Conservation (phyloP, 1,140 invertebrate species). For the Pogonognathellus flavescens region DNA sequence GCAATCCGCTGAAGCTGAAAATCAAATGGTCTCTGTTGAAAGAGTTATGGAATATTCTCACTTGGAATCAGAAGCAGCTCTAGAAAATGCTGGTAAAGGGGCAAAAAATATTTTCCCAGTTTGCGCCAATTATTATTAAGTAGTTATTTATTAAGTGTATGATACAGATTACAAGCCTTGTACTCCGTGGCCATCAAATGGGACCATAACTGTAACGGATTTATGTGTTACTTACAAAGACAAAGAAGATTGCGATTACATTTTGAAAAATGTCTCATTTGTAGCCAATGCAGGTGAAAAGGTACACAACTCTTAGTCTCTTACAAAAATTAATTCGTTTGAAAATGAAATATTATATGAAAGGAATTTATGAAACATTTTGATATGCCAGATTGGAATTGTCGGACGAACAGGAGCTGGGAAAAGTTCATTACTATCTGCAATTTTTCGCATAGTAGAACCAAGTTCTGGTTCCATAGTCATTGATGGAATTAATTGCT, state of each 20-base stretch:
- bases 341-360: too few relatives aligned
- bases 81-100: neutral
- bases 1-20: conserved; percentile 81
- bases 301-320: neutral
- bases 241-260: conserved; percentile 72
- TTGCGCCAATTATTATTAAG: neutral
- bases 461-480: conserved; percentile 67
- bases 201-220: conserved; percentile 76
- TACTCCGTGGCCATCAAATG: conserved; percentile 69
- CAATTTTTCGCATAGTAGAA: conserved; percentile 75
- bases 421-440: conserved; percentile 70
- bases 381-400: conserved; percentile 71
- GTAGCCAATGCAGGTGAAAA: conserved; percentile 69
- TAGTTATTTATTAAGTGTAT: too few relatives aligned
- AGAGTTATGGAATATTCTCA: conserved; percentile 84
- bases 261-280: conserved; percentile 76
- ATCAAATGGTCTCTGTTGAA: conserved; percentile 82
- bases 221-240: conserved; percentile 78
- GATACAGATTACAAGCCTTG: conserved; percentile 52
- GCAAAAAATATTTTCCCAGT: neutral
- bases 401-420: conserved; percentile 73
- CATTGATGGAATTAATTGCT: conserved; percentile 70
- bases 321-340: too few relatives aligned
- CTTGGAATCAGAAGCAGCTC: conserved; percentile 68
- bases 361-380: too few relatives aligned